These are phyloP conservation scores for Cataglyphis altisquamis DNA, from an alignment of 2,888 invertebrate genomes.

Conservation along the genomic window DNA sequence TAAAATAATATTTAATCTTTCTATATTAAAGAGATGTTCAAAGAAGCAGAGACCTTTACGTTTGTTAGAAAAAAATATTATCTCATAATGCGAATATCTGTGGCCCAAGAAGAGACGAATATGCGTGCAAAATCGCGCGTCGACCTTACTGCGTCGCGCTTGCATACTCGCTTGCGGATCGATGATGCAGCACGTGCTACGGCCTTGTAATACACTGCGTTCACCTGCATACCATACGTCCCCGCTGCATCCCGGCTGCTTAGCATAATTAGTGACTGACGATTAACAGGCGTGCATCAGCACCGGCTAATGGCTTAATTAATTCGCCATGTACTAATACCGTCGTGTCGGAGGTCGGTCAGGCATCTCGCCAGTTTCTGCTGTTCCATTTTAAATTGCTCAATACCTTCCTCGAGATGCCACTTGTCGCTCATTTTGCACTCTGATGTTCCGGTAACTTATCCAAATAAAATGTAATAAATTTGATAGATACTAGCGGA, in stretches of 20 bases:
- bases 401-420: slow-evolving; percentile 44
- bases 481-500: background rate
- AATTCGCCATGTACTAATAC: slow-evolving; percentile 65
- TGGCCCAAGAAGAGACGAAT: background rate
- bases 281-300: slow-evolving; percentile 70
- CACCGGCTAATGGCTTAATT: slow-evolving; percentile 73
- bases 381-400: slow-evolving; percentile 47
- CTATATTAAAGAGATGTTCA: background rate
- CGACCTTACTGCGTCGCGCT: slow-evolving; percentile 16
- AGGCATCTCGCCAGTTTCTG: slow-evolving; percentile 14
- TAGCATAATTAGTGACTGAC: slow-evolving; percentile 77
- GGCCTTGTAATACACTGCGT: slow-evolving; percentile 58
- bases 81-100: background rate
- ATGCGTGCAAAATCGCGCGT: slow-evolving; percentile 2
- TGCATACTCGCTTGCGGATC: slow-evolving; percentile 45
- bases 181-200: slow-evolving; percentile 64
- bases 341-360: slow-evolving; percentile 36
- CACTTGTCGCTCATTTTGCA: background rate
- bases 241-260: slow-evolving; percentile 63
- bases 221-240: slow-evolving; percentile 60
- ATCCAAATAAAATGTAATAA: background rate
- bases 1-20: background rate
- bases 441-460: background rate
- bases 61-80: background rate
- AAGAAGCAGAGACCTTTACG: background rate